These are phyloP conservation scores for Papilio xuthus DNA, from an alignment of 1,140 invertebrate species.

Conservation along the genomic window DNA sequence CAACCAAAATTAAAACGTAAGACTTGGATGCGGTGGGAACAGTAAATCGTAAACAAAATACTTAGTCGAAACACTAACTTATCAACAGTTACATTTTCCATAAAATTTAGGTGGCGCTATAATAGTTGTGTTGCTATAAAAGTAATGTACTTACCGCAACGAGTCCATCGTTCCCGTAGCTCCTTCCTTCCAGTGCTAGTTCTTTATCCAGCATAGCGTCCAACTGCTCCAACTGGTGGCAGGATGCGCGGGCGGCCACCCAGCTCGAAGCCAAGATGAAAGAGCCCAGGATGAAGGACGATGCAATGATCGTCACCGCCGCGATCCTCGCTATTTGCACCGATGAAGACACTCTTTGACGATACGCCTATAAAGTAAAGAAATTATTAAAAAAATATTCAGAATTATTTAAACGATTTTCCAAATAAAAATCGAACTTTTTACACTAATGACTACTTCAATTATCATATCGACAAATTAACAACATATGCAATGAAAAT, in stretches of 20 bases:
- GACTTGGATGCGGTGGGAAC: no score
- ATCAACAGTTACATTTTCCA: no score
- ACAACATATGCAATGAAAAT: no score
- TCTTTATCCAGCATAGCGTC: slow-evolving; percentile 85
- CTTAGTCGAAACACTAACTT: no score
- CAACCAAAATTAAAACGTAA: no score
- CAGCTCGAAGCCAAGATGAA: slow-evolving; percentile 91
- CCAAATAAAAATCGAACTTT: no score
- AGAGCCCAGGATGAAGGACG: slow-evolving; percentile 88
- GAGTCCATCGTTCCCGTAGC: slow-evolving; percentile 82
- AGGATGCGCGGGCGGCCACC: slow-evolving; percentile 88
- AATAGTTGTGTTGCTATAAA: neutral
- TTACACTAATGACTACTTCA: no score
- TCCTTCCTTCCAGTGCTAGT: slow-evolving; percentile 83
- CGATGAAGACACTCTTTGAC: slow-evolving; percentile 85
- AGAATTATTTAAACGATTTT: neutral
- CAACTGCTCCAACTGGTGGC: slow-evolving; percentile 85
- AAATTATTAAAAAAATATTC: slow-evolving; percentile 17
- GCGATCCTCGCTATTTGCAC: slow-evolving; percentile 92
- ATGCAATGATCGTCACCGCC: slow-evolving; percentile 88
- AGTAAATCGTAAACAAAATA: no score
- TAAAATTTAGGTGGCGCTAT: neutral
- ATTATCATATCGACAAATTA: no score
- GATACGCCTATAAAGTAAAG: slow-evolving; percentile 87
- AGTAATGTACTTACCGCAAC: slow-evolving; percentile 67